Evolutionary conservation across 2,888 invertebrate species (phyloP).

Genomic region (Cephalotes varians): DNA sequence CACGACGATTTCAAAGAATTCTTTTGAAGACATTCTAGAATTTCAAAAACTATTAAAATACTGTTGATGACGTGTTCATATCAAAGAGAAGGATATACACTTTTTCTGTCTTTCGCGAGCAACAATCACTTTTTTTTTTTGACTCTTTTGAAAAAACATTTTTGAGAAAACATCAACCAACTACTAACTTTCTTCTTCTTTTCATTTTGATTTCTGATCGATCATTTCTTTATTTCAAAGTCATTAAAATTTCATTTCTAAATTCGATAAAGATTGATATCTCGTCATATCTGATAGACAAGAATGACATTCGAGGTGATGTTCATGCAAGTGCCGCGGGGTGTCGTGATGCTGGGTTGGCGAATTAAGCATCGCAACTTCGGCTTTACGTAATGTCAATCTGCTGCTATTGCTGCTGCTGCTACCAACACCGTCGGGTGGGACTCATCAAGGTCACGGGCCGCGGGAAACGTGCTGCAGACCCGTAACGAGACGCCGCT

Average conservation of each 20-base stretch:
- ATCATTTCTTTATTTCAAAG: not conserved
- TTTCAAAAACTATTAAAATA: not conserved
- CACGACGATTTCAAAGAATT: not conserved
- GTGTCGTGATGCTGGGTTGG: constrained; percentile 52
- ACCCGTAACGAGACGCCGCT: constrained; percentile 33
- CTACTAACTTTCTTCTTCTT: not conserved
- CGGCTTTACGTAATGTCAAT: constrained; percentile 67
- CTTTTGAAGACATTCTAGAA: not conserved
- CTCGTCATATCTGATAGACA: constrained; percentile 45
- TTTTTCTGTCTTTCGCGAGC: not conserved
- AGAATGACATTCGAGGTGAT: constrained; percentile 71
- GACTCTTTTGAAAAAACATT: not conserved
- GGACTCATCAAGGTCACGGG: constrained; percentile 63
- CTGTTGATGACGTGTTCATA: not conserved
- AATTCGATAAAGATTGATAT: not conserved
- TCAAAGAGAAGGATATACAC: not conserved
- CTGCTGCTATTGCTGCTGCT: constrained; percentile 47
- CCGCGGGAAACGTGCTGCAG: constrained; percentile 56
- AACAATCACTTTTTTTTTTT: not conserved
- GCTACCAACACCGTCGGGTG: constrained; percentile 27
- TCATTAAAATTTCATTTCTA: not conserved
- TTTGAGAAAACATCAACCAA: not conserved
- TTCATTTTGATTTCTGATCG: not conserved
- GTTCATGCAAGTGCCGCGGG: constrained; percentile 38
- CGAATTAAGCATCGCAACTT: constrained; percentile 62